phyloP scores from a whole-genome alignment of 2,888 invertebrate genomes.

The Ophion ventricosus region DNA sequence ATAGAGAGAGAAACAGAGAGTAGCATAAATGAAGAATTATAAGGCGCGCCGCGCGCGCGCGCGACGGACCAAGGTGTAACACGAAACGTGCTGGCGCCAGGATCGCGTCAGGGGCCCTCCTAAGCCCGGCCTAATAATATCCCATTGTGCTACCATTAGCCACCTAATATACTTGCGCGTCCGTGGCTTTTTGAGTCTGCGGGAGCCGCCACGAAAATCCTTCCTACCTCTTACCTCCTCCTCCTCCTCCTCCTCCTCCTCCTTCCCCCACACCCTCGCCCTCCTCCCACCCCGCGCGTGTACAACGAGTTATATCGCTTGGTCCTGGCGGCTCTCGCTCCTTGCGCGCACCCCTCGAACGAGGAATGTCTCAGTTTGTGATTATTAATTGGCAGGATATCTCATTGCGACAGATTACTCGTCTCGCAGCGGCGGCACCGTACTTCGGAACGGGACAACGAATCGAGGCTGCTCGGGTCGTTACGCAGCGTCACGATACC shows the following conservation, averaged over 20 bases:
- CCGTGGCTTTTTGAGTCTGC: slow-evolving; percentile 65
- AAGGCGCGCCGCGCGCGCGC: slow-evolving; percentile 56
- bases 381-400: slow-evolving; percentile 31
- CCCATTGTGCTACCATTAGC: slow-evolving; percentile 82
- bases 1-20: slow-evolving; percentile 49
- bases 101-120: slow-evolving; percentile 65
- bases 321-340: background rate
- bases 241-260: too few relatives aligned
- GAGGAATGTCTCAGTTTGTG: slow-evolving; percentile 17
- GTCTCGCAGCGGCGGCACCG: background rate
- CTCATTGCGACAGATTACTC: background rate
- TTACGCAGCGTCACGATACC: background rate
- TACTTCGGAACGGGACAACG: background rate
- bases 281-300: too few relatives aligned
- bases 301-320: background rate
- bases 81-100: slow-evolving; percentile 81
- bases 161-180: slow-evolving; percentile 73
- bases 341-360: background rate
- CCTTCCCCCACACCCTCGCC: too few relatives aligned
- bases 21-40: slow-evolving; percentile 73
- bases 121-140: slow-evolving; percentile 80
- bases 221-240: slow-evolving; percentile 27
- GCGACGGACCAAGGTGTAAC: slow-evolving; percentile 75
- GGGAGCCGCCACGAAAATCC: slow-evolving; percentile 53
- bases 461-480: background rate